Evolutionary conservation across 2,888 invertebrate species (phyloP), one percentile per base, ranked within the genome.

Genomic region (Lithosia quadra): DNA sequence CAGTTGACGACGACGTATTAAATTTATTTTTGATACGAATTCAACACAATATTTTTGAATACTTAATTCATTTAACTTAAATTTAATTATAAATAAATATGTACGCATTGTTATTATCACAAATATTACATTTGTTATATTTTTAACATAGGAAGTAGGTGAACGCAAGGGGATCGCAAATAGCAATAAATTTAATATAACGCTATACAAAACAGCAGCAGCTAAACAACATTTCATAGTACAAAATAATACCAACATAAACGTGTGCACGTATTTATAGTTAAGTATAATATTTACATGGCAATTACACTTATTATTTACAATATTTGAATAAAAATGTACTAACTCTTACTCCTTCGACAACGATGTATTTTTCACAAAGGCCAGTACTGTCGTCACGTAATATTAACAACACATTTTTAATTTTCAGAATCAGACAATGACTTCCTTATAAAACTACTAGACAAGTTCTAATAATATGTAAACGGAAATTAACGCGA

Each of bases 221-320:
- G 82, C 84, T 85, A 85, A 87, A 87, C 86, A 87, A 84, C 84
- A 85, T 86, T 85, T 84, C 69, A 85, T 85, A 86, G 82, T 76
- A 76, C 68, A 79, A 74, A 78, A 74, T 69, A 71, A 76, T 73
- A 68, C 61, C 62, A 74, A 73, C 64, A 70, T 68, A 72, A 73
- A 69, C 60, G 66, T 81, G 80, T 78, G 82, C 75, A 78, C 72
- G 78, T 79, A 78, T 73, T 63, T 72, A 79, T 70, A 69, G 58
- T 68, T 80, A 83, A 77, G 67, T 83, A 84, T 79, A 84, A 76
- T 87, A 88, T 88, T 85, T 88, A 88, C 88, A 88, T 69, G 60
- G 73, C 68, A 71, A 76, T 73, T 78, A 78, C 61, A 72, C 43
- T 68, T 61, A 61, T 66, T 79, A 78, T 81, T 49, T 82, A 82